Evolutionary conservation across 2,888 invertebrate genomes (phyloP), one percentile per base, ranked within the genome.

Genomic region (Hirtodrosophila cameraria): DNA sequence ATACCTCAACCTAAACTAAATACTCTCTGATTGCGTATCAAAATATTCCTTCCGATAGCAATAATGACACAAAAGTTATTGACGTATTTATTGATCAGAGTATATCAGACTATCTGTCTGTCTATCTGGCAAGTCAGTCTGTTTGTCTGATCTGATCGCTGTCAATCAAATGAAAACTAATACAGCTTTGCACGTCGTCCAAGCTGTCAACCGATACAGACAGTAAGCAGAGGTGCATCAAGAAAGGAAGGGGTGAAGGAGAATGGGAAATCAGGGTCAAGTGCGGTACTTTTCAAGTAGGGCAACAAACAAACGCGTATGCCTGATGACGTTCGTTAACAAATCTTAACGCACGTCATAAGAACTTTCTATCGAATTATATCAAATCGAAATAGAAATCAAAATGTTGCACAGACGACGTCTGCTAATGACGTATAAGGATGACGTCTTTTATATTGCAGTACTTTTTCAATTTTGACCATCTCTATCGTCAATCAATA

Each of bases 151-250:
- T 27, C 33, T 38, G 50, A 45, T 66, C 9, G 28, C 48, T 45
- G 66, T 53, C 66, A 58, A 53, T 59, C 63, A 61, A 30, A 41
- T 33, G n/a, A 28, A n/a, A 49, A 31, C 48, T 20, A 68, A 64
- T 48, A 28, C 31, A 53, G 53, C 48, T 49, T 39, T 11, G 12
- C 38, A 36, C 27, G 12, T 27, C 38, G 33, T 13, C 9, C 25
- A 18, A 41, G 35, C 58, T 52, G 66, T 58, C 65, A 65, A 15
- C 63, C 27, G 38, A 20, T 53, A 30, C 11, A 27, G 38, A 46
- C 36, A 28, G 13, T 6, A 15, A 11, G 5, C 3, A 20, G 18
- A 23, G 36, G 18, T 28, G 42, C 36, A 49, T 30, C 46, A 31
- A 38, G 45, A 45, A 42, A 13, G 3, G 23, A 25, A 5, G 18